Evolutionary conservation across 2,888 invertebrate species (phyloP).

Genomic region (Chrysomela aeneicollis): DNA sequence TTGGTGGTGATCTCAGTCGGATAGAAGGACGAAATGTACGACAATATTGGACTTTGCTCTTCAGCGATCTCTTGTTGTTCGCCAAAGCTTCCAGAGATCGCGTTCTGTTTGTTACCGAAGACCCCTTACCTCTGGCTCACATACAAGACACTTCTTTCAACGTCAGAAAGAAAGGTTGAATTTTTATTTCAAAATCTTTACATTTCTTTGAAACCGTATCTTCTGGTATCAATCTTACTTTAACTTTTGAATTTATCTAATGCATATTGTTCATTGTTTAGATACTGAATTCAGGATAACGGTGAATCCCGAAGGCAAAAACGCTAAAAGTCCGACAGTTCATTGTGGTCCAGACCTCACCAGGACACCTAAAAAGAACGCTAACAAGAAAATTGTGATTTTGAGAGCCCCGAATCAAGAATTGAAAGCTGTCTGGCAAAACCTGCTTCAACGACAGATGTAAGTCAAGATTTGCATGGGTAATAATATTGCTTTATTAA

Average conservation of each 20-base stretch:
- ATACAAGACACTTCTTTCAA: conserved; percentile 87
- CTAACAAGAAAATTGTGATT: conserved; percentile 74
- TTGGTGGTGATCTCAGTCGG: conserved; percentile 84
- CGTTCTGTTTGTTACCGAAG: conserved; percentile 87
- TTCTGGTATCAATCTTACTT: too few species aligned
- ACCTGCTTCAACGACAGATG: conserved; percentile 87
- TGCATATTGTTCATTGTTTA: too few species aligned
- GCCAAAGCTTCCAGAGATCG: conserved; percentile 87
- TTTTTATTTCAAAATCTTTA: too few species aligned
- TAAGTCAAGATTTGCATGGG: conserved; percentile 61
- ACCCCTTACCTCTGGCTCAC: conserved; percentile 79
- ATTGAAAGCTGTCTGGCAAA: conserved; percentile 90
- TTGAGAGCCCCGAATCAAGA: conserved; percentile 84
- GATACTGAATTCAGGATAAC: conserved; percentile 87
- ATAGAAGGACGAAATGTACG: conserved; percentile 84
- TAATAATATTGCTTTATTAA: too few species aligned
- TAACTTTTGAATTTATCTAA: too few species aligned
- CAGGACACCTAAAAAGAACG: conserved; percentile 70
- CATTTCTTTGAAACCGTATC: too few species aligned
- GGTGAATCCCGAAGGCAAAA: conserved; percentile 69
- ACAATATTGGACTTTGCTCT: conserved; percentile 86
- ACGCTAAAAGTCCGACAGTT: conserved; percentile 75
- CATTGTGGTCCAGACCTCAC: conserved; percentile 75
- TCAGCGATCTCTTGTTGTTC: conserved; percentile 85
- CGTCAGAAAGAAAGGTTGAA: conserved; percentile 82